Evolutionary conservation across 2,888 invertebrate genomes (phyloP).

Genomic region (Timema podura): DNA sequence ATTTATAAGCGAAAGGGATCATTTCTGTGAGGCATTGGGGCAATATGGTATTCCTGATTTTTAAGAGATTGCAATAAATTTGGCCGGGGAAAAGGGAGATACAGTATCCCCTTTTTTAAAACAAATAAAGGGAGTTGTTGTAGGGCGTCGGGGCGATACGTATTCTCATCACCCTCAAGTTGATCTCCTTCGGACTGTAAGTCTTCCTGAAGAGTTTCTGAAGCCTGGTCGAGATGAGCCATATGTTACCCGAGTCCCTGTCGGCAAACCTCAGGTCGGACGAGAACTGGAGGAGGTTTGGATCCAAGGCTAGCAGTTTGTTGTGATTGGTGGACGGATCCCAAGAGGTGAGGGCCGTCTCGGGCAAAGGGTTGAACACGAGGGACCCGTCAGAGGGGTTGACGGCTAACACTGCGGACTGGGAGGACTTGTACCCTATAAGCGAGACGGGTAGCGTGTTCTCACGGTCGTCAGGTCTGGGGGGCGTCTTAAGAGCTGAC

Average conservation of each 20-base stretch:
- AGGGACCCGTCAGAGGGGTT: conserved; percentile 69
- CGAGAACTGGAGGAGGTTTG: conserved; percentile 69
- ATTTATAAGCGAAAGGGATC: too few relatives aligned
- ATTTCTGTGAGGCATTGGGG: too few relatives aligned
- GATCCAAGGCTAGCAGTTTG: conserved; percentile 62
- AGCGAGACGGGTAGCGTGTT: conserved; percentile 61
- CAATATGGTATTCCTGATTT: too few relatives aligned
- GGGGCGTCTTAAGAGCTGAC: conserved; percentile 66
- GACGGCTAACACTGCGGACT: conserved; percentile 70
- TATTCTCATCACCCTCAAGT: conserved; percentile 68
- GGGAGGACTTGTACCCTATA: conserved; percentile 79
- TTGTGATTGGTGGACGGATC: conserved; percentile 58
- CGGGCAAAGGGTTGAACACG: conserved; percentile 71
- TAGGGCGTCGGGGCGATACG: conserved; percentile 28
- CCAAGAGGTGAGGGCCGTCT: conserved; percentile 78
- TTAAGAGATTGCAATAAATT: too few relatives aligned
- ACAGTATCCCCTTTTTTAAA: too few relatives aligned
- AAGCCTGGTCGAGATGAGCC: conserved; percentile 70
- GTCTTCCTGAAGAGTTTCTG: conserved; percentile 73
- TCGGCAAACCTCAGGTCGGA: conserved; percentile 68
- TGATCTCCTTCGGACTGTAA: conserved; percentile 63
- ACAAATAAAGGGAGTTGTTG: conserved; percentile 11
- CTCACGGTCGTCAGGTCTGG: conserved; percentile 63
- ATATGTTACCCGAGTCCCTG: conserved; percentile 66
- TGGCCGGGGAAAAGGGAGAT: too few relatives aligned